Evolutionary conservation across 2,113 vertebrate species (phyloP).

Genomic region (Rhodinocichla rosea): DNA sequence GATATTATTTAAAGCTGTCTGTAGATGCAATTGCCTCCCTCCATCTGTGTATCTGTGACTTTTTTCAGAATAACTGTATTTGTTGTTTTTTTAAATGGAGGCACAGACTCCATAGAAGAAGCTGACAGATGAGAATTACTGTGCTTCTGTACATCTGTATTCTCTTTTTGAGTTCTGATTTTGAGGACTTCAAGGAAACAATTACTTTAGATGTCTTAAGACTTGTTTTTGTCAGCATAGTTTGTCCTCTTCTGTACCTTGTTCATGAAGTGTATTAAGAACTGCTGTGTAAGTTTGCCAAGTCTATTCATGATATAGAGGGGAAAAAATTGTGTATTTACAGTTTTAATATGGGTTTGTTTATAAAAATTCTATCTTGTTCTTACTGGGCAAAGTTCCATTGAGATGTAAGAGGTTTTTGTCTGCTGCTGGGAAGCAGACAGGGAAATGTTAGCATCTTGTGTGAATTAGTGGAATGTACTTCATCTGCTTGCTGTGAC

Average conservation of each 20-base stretch:
- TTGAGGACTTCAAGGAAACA: background rate
- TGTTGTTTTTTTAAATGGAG: background rate
- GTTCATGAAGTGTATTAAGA: background rate
- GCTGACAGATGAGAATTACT: background rate
- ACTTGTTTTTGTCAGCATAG: background rate
- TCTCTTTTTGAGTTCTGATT: background rate
- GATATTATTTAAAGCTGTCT: background rate
- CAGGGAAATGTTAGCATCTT: background rate
- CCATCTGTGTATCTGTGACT: background rate
- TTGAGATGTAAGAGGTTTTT: background rate
- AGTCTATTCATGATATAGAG: background rate
- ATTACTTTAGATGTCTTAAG: background rate
- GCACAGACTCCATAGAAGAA: background rate
- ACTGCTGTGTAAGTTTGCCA: background rate
- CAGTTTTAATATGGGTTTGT: background rate
- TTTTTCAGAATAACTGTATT: background rate
- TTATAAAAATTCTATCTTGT: background rate
- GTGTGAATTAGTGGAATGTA: background rate
- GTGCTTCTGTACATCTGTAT: background rate
- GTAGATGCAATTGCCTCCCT: background rate
- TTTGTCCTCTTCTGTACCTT: background rate
- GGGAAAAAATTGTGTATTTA: background rate
- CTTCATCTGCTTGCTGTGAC: constrained; percentile 20
- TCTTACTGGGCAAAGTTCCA: background rate
- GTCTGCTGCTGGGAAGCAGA: background rate